Evolutionary conservation across 2,113 vertebrate species (phyloP).

Genomic region (Labeo rohita): DNA sequence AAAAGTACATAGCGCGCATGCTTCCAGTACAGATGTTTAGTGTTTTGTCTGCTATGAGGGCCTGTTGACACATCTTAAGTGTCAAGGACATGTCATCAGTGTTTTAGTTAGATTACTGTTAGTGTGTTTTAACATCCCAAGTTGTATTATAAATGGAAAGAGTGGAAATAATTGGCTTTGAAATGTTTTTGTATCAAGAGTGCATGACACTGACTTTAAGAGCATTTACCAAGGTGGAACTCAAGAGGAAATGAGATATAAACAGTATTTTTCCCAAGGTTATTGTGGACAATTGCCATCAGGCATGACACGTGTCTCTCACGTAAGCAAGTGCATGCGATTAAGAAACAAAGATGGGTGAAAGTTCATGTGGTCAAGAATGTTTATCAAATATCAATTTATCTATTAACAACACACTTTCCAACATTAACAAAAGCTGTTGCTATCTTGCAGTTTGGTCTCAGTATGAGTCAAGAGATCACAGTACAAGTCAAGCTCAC

Average conservation of each 20-base stretch:
- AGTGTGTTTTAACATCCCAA: not conserved
- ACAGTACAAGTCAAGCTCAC: not conserved
- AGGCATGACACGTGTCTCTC: not conserved
- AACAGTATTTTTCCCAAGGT: not conserved
- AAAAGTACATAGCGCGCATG: constrained; percentile 28
- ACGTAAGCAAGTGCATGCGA: not conserved
- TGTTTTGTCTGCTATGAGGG: constrained; percentile 58
- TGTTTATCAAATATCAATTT: constrained; percentile 43
- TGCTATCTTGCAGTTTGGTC: constrained; percentile 8
- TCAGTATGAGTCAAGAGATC: constrained; percentile 2
- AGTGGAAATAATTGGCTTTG: not conserved
- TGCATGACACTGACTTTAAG: not conserved
- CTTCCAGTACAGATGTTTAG: constrained; percentile 57
- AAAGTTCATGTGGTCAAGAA: constrained; percentile 20
- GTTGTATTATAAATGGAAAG: not conserved
- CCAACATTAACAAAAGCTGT: constrained; percentile 45
- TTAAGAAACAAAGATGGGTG: not conserved
- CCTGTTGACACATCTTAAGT: constrained; percentile 43
- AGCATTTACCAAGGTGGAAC: not conserved
- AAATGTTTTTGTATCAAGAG: not conserved
- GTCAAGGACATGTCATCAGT: constrained; percentile 35
- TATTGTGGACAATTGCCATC: not conserved
- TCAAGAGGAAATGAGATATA: constrained; percentile 42
- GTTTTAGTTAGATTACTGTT: not conserved
- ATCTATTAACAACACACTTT: constrained; percentile 33